Base-by-base conservation (phyloP, 2,888 invertebrate species). In the Pilophorus perplexus region DNA sequence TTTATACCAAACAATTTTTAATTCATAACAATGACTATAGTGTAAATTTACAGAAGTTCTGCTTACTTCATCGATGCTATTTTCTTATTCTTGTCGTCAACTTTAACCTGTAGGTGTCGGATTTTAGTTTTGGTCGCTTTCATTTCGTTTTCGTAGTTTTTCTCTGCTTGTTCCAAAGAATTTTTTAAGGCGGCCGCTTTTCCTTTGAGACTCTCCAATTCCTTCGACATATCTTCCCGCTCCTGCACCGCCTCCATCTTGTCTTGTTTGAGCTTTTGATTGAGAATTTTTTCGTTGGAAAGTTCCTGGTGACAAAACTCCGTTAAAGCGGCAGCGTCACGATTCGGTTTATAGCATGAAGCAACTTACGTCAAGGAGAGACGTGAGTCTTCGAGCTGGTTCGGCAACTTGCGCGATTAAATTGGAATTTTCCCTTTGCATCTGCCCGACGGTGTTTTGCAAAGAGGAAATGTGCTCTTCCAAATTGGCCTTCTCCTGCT, bases 341-440 rank as follows among this genome's bases (percentile, higher is more conserved):
- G 6, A 10, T 6, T 33, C 10, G 10, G 33, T 33, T 33, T 6
- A 8, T 8, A 12, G 2, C 16, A 4, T 44, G 12, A 27, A 23
- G 18, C 2, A 14, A 6, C 28, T 57, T 54, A 70, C 70, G 59
- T 70, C 68, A 8, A 66, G 67, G n/a, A 67, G 25, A 12, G 57
- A 25, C 16, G 65, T 55, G 2, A 70, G 60, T 48, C 66, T 70
- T 16, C 67, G 46, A 22, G 64, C 37, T 20, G 66, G 66, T 28
- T 70, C 68, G 12, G 68, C 65, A 37, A 68, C 57, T 64, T 70
- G 66, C 6, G 68, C 48, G 25, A 67, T 60, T 28, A 70, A 27
- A 8, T 44, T 25, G 40, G 68, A 64, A 42, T 70, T 68, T 38
- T 70, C 70, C 22, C 64, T 37, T 27, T 68, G 70, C 2, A 70